phyloP scores from a whole-genome alignment of 2,888 invertebrate species.

The Polylopha cassiicola region DNA sequence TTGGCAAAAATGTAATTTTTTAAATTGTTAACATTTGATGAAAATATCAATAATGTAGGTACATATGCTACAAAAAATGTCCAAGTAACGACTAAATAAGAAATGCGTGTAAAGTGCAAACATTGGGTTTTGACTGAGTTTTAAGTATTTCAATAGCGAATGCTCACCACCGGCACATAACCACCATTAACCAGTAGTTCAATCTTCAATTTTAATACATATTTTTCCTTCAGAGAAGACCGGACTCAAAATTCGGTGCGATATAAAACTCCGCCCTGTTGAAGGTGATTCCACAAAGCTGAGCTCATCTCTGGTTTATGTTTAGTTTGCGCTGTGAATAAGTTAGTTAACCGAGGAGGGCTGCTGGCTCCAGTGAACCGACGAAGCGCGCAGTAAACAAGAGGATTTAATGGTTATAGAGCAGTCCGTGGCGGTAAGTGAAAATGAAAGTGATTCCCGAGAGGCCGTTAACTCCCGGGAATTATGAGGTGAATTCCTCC shows the following conservation, averaged over 20 bases:
- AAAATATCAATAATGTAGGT: too few relatives aligned
- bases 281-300: slow-evolving; percentile 36
- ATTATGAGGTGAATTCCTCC: slow-evolving; percentile 52
- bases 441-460: slow-evolving; percentile 65
- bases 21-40: too few relatives aligned
- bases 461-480: slow-evolving; percentile 51
- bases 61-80: too few relatives aligned
- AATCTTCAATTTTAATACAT: slow-evolving; percentile 45
- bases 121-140: slow-evolving; percentile 28
- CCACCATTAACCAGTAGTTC: slow-evolving; percentile 36
- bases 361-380: slow-evolving; percentile 34
- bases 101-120: too few relatives aligned
- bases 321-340: slow-evolving; percentile 57
- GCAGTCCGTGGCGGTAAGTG: slow-evolving; percentile 61
- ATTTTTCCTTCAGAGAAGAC: slow-evolving; percentile 34
- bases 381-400: slow-evolving; percentile 55
- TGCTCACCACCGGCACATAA: slow-evolving; percentile 31
- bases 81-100: too few relatives aligned
- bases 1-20: too few relatives aligned
- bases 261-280: slow-evolving; percentile 44
- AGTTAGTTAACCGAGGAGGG: slow-evolving; percentile 47
- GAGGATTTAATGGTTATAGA: slow-evolving; percentile 62
- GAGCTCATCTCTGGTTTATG: slow-evolving; percentile 44
- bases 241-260: slow-evolving; percentile 29
- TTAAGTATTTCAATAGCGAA: slow-evolving; percentile 30